A percentile compares a stretch with the other conserved stretches of the same genome.
Evolutionary conservation across 2,113 vertebrate species (phyloP).

Genomic region (Notiomystis cincta): DNA sequence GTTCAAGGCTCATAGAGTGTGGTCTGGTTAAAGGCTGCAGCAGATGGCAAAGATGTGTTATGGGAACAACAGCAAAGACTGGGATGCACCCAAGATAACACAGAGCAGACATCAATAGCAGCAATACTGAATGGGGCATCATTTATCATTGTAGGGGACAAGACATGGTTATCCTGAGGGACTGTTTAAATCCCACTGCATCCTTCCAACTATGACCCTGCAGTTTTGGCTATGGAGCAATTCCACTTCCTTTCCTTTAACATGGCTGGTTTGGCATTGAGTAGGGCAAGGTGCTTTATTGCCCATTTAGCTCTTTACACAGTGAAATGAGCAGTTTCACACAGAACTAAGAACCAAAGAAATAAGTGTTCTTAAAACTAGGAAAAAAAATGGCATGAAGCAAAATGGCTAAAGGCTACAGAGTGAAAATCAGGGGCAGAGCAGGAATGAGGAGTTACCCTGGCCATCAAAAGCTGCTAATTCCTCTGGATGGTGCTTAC

Average conservation of each 20-base stretch:
- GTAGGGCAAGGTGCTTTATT: background rate
- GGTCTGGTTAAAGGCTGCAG: background rate
- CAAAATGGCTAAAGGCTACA: background rate
- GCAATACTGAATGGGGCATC: background rate
- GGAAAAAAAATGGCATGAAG: background rate
- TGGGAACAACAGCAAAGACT: background rate
- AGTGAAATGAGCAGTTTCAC: background rate
- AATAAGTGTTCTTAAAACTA: background rate
- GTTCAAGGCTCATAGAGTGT: background rate
- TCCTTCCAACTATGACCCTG: background rate
- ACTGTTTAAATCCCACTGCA: background rate
- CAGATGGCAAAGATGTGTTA: background rate
- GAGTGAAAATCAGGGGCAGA: background rate
- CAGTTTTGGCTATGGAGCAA: background rate
- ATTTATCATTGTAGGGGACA: background rate
- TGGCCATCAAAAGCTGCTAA: background rate
- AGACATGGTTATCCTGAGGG: background rate
- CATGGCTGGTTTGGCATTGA: background rate
- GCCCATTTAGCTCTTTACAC: background rate
- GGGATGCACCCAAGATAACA: background rate
- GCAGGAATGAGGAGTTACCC: background rate
- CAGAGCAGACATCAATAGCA: background rate
- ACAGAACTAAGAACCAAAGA: background rate
- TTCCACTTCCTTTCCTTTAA: background rate
- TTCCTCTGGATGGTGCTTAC: background rate